These are phyloP conservation scores for Scolanthus callimorphus DNA, from an alignment of 92 coral and sea anemone genomes.

Conservation along the genomic window DNA sequence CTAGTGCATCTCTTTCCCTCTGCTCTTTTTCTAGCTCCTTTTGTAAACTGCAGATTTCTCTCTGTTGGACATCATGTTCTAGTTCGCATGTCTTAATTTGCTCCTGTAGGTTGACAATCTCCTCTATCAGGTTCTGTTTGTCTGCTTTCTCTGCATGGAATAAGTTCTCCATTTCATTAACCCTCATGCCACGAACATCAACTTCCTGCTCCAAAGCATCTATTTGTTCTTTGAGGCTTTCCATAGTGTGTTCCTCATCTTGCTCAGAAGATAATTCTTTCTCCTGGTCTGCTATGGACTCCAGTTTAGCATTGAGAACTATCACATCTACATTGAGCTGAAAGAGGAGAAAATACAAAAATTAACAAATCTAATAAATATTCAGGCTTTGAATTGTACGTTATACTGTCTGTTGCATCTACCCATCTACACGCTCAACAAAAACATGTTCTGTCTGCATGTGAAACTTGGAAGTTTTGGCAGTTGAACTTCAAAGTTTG, in stretches of 20 bases:
- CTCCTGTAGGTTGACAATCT: conserved; percentile 75
- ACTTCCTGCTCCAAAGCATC: background rate
- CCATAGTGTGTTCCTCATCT: background rate
- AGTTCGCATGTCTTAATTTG: conserved; percentile 43
- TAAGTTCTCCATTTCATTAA: conserved; percentile 37
- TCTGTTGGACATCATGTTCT: conserved; percentile 8
- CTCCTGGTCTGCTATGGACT: background rate
- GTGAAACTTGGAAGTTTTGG: no score
- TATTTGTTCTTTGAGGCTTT: background rate
- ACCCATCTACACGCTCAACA: no score
- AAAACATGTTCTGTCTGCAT: no score
- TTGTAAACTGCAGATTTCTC: conserved; percentile 24
- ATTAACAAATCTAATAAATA: no score
- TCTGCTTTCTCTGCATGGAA: conserved; percentile 54
- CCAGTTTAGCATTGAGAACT: background rate
- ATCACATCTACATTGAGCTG: background rate
- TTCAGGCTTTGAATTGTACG: no score
- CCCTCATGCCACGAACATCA: conserved; percentile 18
- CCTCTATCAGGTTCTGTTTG: conserved; percentile 67
- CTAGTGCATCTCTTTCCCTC: conserved; percentile 60
- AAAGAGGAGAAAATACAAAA: no score
- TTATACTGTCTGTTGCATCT: no score
- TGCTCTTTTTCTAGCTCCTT: conserved; percentile 37
- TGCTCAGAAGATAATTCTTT: background rate
- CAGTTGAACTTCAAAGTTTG: no score